Conservation (phyloP, 2,113 vertebrate species). For the Crypturellus undulatus region DNA sequence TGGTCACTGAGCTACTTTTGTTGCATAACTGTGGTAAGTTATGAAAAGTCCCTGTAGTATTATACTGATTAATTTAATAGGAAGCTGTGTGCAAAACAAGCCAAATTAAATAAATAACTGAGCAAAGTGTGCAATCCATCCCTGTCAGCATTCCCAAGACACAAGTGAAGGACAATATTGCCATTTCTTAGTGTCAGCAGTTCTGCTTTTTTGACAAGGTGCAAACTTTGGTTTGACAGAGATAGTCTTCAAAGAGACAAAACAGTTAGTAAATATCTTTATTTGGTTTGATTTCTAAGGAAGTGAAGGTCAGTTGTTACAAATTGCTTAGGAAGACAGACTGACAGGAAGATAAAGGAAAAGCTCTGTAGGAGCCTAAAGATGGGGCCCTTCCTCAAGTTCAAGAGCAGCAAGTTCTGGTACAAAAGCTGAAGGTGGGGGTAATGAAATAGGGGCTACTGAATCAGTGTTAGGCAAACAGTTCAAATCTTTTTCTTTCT, state of each 20-base stretch:
- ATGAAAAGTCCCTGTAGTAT: slow-evolving; percentile 19
- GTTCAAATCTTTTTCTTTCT: neutral
- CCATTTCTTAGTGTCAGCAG: slow-evolving; percentile 15
- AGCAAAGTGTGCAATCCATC: slow-evolving; percentile 32
- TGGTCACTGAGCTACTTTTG: neutral
- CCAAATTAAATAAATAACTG: slow-evolving; percentile 51
- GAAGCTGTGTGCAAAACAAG: slow-evolving; percentile 58
- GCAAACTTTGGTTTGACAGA: slow-evolving; percentile 48
- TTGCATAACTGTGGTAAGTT: neutral
- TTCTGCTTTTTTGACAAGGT: slow-evolving; percentile 45
- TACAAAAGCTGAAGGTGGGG: neutral
- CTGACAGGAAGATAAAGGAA: slow-evolving; percentile 40
- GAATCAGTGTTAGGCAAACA: neutral
- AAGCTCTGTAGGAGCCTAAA: rapidly evolving
- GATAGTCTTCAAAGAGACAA: slow-evolving; percentile 18
- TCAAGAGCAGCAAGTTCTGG: rapidly evolving
- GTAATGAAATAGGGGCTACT: neutral
- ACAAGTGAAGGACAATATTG: slow-evolving; percentile 45
- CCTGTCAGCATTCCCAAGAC: slow-evolving; percentile 42
- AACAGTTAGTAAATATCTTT: slow-evolving; percentile 42
- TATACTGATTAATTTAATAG: slow-evolving; percentile 58
- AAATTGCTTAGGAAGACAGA: slow-evolving; percentile 18
- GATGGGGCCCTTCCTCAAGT: slow-evolving; percentile 4
- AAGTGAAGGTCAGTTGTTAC: slow-evolving; percentile 19
- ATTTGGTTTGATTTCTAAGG: slow-evolving; percentile 46